Evolutionary conservation across 30 jellyfish, hydroid and myxozoan genomes (phyloP).

Genomic region (Haliclystus octoradiatus): DNA sequence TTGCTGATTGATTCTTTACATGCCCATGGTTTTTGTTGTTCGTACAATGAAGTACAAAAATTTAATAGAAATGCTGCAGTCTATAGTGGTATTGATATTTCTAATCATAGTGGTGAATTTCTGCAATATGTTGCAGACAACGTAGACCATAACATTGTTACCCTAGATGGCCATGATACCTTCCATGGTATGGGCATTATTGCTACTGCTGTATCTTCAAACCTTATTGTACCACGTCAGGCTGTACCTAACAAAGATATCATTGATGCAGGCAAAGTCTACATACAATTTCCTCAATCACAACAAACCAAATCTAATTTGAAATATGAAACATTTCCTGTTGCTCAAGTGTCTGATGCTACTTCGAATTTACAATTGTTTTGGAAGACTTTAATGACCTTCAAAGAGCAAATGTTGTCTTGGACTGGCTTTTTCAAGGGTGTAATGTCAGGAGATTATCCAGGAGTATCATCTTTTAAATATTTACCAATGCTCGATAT

Average conservation of each 20-base stretch:
- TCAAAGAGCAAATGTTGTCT: slow-evolving; percentile 17
- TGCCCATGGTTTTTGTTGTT: slow-evolving; percentile 10
- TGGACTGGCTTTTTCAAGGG: slow-evolving; percentile 25
- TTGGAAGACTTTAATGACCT: slow-evolving; percentile 17
- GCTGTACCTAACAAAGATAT: slow-evolving; percentile 2
- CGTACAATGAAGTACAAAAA: slow-evolving; percentile 15
- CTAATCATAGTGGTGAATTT: background rate
- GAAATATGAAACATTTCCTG: too few relatives aligned
- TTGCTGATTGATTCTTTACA: slow-evolving; percentile 13
- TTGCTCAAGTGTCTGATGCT: slow-evolving; percentile 14
- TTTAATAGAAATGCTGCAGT: slow-evolving; percentile 3
- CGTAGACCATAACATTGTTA: slow-evolving; percentile 17
- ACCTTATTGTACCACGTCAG: slow-evolving; percentile 7
- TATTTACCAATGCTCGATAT: slow-evolving; percentile 24
- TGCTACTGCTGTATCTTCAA: too few relatives aligned
- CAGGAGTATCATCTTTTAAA: slow-evolving; percentile 29
- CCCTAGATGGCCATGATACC: too few relatives aligned
- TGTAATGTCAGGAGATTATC: slow-evolving; percentile 28
- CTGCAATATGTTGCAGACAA: too few relatives aligned
- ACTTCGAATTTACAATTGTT: slow-evolving; percentile 21
- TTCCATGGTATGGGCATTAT: too few relatives aligned
- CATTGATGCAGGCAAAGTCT: slow-evolving; percentile 9
- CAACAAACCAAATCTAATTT: too few relatives aligned
- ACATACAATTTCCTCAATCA: slow-evolving; percentile 6
- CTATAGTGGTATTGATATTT: background rate